Conservation (phyloP, 2,888 invertebrate genomes). For the Ormyrus pomaceus region DNA sequence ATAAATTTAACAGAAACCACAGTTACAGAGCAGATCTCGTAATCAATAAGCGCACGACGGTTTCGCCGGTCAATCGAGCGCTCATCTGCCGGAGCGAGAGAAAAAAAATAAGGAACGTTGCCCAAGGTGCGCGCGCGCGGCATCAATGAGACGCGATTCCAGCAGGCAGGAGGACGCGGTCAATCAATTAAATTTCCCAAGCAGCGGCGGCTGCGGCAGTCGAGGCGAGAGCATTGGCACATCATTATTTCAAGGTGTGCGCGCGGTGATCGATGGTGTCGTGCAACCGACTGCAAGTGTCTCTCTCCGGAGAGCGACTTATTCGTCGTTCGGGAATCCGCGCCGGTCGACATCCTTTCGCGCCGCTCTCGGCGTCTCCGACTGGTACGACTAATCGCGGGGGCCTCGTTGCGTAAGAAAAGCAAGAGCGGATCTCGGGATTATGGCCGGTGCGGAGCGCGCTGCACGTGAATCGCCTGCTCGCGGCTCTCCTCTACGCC, state of each 20-base stretch:
- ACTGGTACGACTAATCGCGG: slow-evolving; percentile 66
- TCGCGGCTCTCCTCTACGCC: neutral
- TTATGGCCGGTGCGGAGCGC: neutral
- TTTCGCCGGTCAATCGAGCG: too few species aligned
- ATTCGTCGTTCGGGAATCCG: slow-evolving; percentile 10
- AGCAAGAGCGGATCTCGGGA: slow-evolving; percentile 1
- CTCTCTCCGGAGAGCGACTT: neutral
- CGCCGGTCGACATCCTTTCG: neutral
- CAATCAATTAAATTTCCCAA: too few species aligned
- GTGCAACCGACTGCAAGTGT: neutral
- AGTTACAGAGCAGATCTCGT: too few species aligned
- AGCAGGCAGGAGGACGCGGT: too few species aligned
- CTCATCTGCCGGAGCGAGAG: too few species aligned
- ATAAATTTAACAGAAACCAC: too few species aligned
- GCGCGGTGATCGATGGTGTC: too few species aligned
- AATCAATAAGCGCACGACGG: too few species aligned
- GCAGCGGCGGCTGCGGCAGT: too few species aligned
- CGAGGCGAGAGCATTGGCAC: slow-evolving; percentile 24
- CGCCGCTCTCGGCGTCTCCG: slow-evolving; percentile 61
- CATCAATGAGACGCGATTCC: too few species aligned
- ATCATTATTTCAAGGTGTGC: slow-evolving; percentile 15
- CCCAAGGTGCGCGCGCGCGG: too few species aligned
- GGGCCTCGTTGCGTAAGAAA: slow-evolving; percentile 66
- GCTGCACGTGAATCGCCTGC: neutral
- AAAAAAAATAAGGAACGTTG: too few species aligned